Evolutionary conservation across 2,888 invertebrate species (phyloP).

Genomic region (Hirtodrosophila cameraria): DNA sequence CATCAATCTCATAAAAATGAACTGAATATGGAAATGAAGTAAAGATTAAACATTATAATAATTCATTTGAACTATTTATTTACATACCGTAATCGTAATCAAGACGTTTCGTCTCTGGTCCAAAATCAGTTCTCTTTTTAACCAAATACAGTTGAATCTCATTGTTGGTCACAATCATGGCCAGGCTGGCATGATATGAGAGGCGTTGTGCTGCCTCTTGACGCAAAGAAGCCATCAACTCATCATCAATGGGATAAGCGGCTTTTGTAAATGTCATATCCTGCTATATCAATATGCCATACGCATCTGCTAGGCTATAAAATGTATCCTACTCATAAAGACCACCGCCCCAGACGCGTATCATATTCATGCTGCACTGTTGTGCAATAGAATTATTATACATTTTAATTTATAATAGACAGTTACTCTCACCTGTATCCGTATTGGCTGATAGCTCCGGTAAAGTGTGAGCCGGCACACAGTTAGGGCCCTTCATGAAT

Average conservation of each 20-base stretch:
- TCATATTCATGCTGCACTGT: conserved; percentile 91
- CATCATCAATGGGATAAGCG: conserved; percentile 92
- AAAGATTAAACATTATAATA: background rate
- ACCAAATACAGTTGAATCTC: conserved; percentile 96
- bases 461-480: conserved; percentile 93
- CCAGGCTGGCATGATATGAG: conserved; percentile 93
- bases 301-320: conserved; percentile 93
- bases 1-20: conserved; percentile 95
- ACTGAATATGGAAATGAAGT: conserved; percentile 84
- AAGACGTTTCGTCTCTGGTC: conserved; percentile 85
- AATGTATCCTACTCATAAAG: conserved; percentile 96
- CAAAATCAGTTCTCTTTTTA: conserved; percentile 89
- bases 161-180: conserved; percentile 96
- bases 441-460: conserved; percentile 88
- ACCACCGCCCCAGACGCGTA: conserved; percentile 98
- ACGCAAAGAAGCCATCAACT: conserved; percentile 89
- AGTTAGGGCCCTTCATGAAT: conserved; percentile 97
- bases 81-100: conserved; percentile 90
- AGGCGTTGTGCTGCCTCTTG: conserved; percentile 91
- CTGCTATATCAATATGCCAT: conserved; percentile 98
- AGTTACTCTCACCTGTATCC: conserved; percentile 40
- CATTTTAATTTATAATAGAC: background rate
- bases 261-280: conserved; percentile 98
- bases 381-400: background rate
- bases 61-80: no score